Evolutionary conservation across 2,888 invertebrate genomes (phyloP).

Genomic region (Deilephila porcellus): DNA sequence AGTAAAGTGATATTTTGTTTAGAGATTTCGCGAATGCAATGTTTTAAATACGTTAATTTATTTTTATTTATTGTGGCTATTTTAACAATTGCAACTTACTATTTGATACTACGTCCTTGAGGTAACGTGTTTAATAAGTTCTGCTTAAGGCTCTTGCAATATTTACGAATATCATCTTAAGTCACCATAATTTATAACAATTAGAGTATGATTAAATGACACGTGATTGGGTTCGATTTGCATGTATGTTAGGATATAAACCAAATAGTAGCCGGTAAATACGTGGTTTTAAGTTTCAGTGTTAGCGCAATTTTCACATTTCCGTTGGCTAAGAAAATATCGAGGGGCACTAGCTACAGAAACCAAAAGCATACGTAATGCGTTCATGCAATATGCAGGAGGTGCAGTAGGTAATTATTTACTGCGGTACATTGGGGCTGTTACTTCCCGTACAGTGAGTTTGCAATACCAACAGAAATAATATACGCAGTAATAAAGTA

Average conservation of each 20-base stretch:
- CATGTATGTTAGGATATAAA: background rate
- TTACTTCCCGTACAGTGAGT: constrained; percentile 4
- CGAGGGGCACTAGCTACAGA: constrained; percentile 18
- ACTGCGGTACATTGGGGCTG: constrained; percentile 5
- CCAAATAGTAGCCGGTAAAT: background rate
- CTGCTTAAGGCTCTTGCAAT: no score
- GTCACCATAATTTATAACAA: no score
- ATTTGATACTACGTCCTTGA: no score
- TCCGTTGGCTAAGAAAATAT: background rate
- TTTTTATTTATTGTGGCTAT: no score
- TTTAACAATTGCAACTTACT: no score
- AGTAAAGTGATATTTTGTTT: no score
- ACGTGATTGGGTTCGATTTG: no score
- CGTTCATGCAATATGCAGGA: constrained; percentile 23
- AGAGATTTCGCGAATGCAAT: no score
- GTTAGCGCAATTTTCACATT: background rate
- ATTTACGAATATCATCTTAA: no score
- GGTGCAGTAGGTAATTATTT: constrained; percentile 19
- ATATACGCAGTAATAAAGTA: background rate
- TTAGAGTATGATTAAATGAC: background rate
- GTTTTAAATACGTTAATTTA: no score
- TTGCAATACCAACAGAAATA: background rate
- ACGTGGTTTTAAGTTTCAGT: background rate
- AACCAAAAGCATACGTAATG: constrained; percentile 20
- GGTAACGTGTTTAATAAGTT: no score